Conservation (phyloP, 2,797 vertebrate genomes). For the Synaphobranchus kaupii region DNA sequence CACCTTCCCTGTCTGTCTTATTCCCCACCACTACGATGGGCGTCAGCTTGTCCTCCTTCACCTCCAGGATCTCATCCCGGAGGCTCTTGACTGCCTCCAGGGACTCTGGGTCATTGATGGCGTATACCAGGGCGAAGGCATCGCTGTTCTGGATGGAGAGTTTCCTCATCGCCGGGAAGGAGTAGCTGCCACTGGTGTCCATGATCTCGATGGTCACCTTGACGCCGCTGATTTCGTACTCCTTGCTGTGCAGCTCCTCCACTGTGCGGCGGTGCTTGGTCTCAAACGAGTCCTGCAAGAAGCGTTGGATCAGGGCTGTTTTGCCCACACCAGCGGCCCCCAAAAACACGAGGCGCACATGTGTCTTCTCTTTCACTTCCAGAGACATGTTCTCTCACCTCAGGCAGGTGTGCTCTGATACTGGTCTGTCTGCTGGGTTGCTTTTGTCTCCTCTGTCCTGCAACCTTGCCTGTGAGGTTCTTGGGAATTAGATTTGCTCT, state of each 20-base stretch:
- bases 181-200: conserved; percentile 92
- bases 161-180: conserved; percentile 91
- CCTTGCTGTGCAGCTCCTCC: conserved; percentile 86
- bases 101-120: conserved; percentile 82
- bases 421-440: background rate
- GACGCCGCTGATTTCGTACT: conserved; percentile 82
- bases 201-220: conserved; percentile 86
- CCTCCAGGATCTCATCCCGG: conserved; percentile 87
- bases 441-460: conserved; percentile 1
- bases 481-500: background rate
- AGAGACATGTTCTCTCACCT: conserved; percentile 70
- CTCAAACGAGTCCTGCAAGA: conserved; percentile 87
- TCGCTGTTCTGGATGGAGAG: conserved; percentile 89
- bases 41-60: conserved; percentile 85
- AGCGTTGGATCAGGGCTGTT: conserved; percentile 85
- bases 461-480: background rate
- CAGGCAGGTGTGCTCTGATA: conserved; percentile 23
- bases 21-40: conserved; percentile 90
- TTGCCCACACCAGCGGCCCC: conserved; percentile 89
- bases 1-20: conserved; percentile 75
- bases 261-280: conserved; percentile 85
- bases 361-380: conserved; percentile 80
- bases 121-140: conserved; percentile 86
- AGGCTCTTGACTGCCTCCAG: conserved; percentile 82
- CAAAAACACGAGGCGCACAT: conserved; percentile 85